Conservation (phyloP, 2,113 vertebrate species). For the Rallus limicola region DNA sequence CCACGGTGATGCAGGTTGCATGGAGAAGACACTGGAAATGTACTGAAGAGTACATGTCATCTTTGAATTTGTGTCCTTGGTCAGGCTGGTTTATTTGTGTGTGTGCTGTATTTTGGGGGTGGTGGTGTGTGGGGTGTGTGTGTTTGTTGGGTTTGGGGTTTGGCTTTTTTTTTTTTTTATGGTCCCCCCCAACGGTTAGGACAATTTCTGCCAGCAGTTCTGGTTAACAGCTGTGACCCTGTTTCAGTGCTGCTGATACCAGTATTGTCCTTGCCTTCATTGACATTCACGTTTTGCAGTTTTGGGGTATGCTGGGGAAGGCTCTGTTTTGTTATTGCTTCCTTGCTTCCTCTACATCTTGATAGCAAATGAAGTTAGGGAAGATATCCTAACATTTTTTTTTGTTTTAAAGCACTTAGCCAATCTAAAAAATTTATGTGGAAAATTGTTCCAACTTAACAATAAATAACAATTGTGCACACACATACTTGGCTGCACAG, state of each 20-base stretch:
- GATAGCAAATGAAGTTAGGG: background rate
- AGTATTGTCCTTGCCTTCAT: background rate
- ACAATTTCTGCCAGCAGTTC: background rate
- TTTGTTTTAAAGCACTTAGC: background rate
- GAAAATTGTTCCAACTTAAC: background rate
- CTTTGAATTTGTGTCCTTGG: background rate
- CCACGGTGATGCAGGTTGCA: background rate
- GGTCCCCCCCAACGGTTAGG: background rate
- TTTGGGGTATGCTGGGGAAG: background rate
- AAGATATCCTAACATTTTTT: background rate
- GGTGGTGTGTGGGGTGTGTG: background rate
- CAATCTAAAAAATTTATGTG: background rate
- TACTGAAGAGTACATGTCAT: background rate
- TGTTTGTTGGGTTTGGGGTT: fast-evolving
- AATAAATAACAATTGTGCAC: slow-evolving; percentile 3
- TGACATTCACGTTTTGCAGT: background rate
- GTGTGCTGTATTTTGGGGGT: background rate
- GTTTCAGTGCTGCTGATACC: background rate
- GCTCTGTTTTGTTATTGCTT: background rate
- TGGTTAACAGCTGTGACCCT: background rate
- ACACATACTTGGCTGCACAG: background rate
- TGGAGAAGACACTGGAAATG: background rate
- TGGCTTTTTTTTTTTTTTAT: background rate
- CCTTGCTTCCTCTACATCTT: background rate
- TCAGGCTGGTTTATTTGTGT: background rate